Conservation (phyloP, 1,140 invertebrate species). For the Drosophila pseudoananassae region DNA sequence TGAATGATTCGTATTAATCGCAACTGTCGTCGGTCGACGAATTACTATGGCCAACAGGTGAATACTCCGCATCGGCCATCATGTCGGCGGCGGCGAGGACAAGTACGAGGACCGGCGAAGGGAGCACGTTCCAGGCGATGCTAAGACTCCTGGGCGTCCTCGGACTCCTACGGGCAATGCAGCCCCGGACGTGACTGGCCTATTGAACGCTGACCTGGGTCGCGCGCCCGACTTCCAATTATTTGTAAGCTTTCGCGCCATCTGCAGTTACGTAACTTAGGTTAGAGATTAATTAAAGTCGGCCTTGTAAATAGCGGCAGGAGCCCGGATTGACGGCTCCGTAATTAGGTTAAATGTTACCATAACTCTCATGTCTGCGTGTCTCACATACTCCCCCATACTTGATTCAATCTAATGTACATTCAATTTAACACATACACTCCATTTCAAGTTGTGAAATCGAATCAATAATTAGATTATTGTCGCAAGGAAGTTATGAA, state of each 20-base stretch:
- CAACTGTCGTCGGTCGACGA: conserved; percentile 65
- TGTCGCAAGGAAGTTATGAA: conserved; percentile 48
- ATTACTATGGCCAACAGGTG: conserved; percentile 75
- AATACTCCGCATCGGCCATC: conserved; percentile 84
- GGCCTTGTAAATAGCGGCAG: conserved; percentile 69
- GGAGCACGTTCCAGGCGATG: conserved; percentile 56
- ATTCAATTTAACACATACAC: conserved; percentile 38
- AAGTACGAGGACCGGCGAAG: conserved; percentile 19
- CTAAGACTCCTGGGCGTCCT: conserved; percentile 48
- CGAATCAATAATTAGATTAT: conserved; percentile 81
- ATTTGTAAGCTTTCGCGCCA: conserved; percentile 75
- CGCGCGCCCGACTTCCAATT: conserved; percentile 62
- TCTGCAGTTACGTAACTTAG: conserved; percentile 79
- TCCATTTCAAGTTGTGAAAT: conserved; percentile 72
- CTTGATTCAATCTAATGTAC: conserved; percentile 44
- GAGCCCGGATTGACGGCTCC: conserved; percentile 38
- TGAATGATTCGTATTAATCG: conserved; percentile 80
- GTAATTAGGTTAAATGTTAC: conserved; percentile 74
- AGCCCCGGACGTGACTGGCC: conserved; percentile 74
- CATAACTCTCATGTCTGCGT: conserved; percentile 38
- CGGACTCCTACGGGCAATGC: conserved; percentile 36
- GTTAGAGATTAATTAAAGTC: conserved; percentile 80
- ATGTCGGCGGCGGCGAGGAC: conserved; percentile 68
- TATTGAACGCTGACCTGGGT: conserved; percentile 56
- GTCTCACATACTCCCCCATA: conserved; percentile 45